Evolutionary conservation across 2,888 invertebrate genomes (phyloP), one percentile per base, ranked within the genome.

Genomic region (Onthophagus sagittarius): DNA sequence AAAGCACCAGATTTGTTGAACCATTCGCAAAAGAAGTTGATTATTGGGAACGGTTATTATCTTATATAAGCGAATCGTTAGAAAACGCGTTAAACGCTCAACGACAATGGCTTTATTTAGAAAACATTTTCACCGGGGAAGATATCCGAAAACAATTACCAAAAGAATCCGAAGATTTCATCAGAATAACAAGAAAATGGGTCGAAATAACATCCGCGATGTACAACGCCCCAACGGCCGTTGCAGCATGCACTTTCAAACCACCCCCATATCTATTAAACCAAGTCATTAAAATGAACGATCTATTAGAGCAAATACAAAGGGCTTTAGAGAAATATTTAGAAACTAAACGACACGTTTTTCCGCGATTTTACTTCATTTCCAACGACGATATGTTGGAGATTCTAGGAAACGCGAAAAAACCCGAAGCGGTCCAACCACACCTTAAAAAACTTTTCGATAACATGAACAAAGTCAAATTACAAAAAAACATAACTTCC

Each of bases 371-470:
- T 83, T 94, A 94, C 83, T 94, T 94, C 82, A 89, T 94, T 77
- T 93, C 93, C n/a, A 93, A 94, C 82, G 93, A 93, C 80, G 94
- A 94, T 81, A 86, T 94, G 78, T 84, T 94, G 71, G 94, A 96
- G 85, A 95, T 96, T 77, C 88, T 96, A 74, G 96, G 95, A 0
- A 95, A 96, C 83, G 92, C 95, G 0, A 94, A 92, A 80, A 92
- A 90, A 79, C 96, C 96, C 0, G 93, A 94, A 79, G 86, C 92
- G 65, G 91, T 97, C 73, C 96, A 96, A 86, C 90, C 92, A 0
- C 95, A 96, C 83, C 87, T 96, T 74, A 96, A 94, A 82, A 97
- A 97, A 82, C 88, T 96, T 62, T 97, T 96, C 84, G 96, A 95
- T 82, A 95, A 95, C 83, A 89, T 97, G 39, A 91, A 91, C 79